Evolutionary conservation across 2,888 invertebrate species (phyloP).

Genomic region (Andrena flavipes): DNA sequence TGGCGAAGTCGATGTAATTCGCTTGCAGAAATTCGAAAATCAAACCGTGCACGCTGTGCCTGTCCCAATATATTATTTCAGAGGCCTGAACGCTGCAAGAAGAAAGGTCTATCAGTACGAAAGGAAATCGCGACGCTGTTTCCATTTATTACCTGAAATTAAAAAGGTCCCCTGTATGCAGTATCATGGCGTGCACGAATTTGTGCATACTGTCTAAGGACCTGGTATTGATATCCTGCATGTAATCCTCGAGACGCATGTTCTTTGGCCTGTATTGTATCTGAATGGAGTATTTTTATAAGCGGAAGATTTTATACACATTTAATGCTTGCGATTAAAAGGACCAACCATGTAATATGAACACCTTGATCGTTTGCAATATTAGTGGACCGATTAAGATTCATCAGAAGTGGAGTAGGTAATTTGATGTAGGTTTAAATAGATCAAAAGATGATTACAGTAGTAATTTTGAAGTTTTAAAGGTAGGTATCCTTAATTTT

Average conservation of each 20-base stretch:
- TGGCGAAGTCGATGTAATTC: slow-evolving; percentile 68
- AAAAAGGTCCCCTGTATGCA: slow-evolving; percentile 72
- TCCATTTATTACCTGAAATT: slow-evolving; percentile 75
- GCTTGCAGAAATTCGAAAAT: slow-evolving; percentile 67
- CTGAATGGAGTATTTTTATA: slow-evolving; percentile 24
- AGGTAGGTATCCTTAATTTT: too few relatives aligned
- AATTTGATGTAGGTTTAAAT: too few relatives aligned
- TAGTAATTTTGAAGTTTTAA: too few relatives aligned
- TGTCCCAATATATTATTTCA: slow-evolving; percentile 69
- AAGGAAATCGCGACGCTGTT: not conserved
- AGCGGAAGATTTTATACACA: not conserved
- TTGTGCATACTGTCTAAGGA: slow-evolving; percentile 76
- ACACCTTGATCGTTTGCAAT: too few relatives aligned
- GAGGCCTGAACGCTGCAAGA: slow-evolving; percentile 65
- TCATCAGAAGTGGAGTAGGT: too few relatives aligned
- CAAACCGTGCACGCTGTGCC: slow-evolving; percentile 68
- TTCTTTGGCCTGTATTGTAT: slow-evolving; percentile 71
- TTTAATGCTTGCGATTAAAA: too few relatives aligned
- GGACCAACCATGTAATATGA: too few relatives aligned
- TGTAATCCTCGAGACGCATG: slow-evolving; percentile 71
- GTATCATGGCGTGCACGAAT: slow-evolving; percentile 72
- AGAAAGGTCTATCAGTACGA: not conserved
- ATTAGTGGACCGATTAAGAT: too few relatives aligned
- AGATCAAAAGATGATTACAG: too few relatives aligned
- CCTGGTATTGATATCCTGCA: slow-evolving; percentile 73